Conservation (phyloP, 1,140 invertebrate species). For the Drosophila repletoides region DNA sequence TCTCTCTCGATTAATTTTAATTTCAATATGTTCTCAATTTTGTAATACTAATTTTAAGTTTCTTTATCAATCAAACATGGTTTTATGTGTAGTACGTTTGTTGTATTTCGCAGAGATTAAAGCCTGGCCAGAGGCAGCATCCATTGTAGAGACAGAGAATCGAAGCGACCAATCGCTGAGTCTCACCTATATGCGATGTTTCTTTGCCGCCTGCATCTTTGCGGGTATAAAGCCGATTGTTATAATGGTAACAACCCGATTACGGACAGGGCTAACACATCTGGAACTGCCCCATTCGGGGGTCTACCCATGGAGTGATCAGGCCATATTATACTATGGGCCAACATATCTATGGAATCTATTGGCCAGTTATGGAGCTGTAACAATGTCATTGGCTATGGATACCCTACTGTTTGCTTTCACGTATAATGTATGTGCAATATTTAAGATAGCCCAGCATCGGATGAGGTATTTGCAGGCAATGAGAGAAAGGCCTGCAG, state of each 20-base stretch:
- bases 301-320: conserved; percentile 46
- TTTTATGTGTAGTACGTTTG: no score
- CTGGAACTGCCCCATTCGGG: conserved; percentile 55
- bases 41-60: no score
- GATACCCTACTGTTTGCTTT: conserved; percentile 61
- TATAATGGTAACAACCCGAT: conserved; percentile 27
- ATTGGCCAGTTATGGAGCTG: conserved; percentile 54
- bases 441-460: conserved; percentile 63
- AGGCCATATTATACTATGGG: conserved; percentile 30
- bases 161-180: conserved; percentile 54
- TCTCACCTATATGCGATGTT: conserved; percentile 50
- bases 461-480: conserved; percentile 43
- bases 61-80: no score
- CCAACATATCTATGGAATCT: conserved; percentile 67
- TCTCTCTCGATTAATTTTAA: no score
- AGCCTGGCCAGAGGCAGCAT: conserved; percentile 20
- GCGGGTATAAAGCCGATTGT: conserved; percentile 53
- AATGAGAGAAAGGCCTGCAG: not conserved
- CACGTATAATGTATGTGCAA: conserved; percentile 64
- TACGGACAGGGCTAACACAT: conserved; percentile 17
- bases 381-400: conserved; percentile 58
- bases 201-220: conserved; percentile 42
- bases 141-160: conserved; percentile 56
- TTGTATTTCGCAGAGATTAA: conserved; percentile 30
- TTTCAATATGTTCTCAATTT: no score